Conservation (phyloP, 2,888 invertebrate genomes). For the Torymus tubicola region DNA sequence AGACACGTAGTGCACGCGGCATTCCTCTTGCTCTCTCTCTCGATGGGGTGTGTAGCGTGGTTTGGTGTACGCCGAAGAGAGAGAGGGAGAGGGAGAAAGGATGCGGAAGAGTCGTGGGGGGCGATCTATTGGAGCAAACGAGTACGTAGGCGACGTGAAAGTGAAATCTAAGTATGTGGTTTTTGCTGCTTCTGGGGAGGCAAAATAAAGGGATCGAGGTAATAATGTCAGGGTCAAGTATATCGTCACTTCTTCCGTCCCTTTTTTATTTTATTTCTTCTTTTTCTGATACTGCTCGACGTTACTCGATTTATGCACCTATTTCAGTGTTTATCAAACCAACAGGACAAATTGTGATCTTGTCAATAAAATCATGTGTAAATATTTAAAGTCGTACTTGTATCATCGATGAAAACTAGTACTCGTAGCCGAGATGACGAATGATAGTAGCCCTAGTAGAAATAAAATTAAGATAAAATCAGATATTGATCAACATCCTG, state of each 20-base stretch:
- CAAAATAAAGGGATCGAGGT: background rate
- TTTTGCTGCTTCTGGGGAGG: constrained; percentile 15
- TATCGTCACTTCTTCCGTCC: background rate
- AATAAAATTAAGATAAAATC: too few relatives aligned
- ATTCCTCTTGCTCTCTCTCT: background rate
- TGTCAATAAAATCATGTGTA: too few relatives aligned
- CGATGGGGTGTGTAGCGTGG: constrained; percentile 7
- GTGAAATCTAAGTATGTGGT: constrained; percentile 43
- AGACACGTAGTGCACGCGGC: constrained; percentile 42
- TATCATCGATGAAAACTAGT: too few relatives aligned
- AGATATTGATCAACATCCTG: too few relatives aligned
- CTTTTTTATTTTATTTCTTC: too few relatives aligned
- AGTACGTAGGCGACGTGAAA: constrained; percentile 23
- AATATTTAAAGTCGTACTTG: too few relatives aligned
- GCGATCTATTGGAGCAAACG: constrained; percentile 9
- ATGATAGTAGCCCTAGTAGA: too few relatives aligned
- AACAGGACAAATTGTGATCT: too few relatives aligned
- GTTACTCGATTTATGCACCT: too few relatives aligned
- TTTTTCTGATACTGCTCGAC: too few relatives aligned
- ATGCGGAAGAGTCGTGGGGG: background rate
- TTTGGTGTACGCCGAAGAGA: background rate
- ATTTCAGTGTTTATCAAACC: too few relatives aligned
- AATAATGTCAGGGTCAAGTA: constrained; percentile 13
- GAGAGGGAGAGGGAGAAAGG: constrained; percentile 13
- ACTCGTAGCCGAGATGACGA: too few relatives aligned